These are phyloP conservation scores for Apis dorsata DNA, from an alignment of 1,140 invertebrate species.

Conservation along the genomic window DNA sequence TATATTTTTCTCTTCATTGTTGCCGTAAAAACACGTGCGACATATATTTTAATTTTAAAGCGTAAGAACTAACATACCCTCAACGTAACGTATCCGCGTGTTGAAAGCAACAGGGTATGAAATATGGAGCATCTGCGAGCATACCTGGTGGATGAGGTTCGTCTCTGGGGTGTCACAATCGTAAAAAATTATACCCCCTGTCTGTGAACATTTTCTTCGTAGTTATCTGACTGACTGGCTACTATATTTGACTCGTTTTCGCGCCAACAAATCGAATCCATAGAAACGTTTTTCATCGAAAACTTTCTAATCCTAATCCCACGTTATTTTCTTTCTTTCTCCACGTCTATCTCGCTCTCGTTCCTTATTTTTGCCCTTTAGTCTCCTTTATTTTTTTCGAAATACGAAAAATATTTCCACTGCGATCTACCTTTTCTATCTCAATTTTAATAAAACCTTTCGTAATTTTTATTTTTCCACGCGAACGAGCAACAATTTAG, in stretches of 20 bases:
- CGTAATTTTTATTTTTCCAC: background rate
- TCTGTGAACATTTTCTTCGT: conserved; percentile 13
- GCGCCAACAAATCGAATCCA: background rate
- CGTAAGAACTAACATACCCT: conserved; percentile 27
- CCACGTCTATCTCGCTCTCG: conserved; percentile 12
- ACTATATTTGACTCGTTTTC: background rate
- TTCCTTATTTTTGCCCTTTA: background rate
- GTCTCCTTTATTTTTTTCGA: background rate
- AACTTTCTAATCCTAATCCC: background rate
- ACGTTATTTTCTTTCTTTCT: conserved; percentile 25
- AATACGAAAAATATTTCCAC: background rate
- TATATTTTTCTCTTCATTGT: conserved; percentile 13
- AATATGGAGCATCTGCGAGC: conserved; percentile 42
- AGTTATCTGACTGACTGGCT: background rate
- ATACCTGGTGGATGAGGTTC: conserved; percentile 32
- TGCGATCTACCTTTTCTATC: background rate
- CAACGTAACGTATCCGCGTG: conserved; percentile 22
- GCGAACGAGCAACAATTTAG: background rate
- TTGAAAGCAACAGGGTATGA: conserved; percentile 53
- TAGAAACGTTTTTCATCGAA: background rate
- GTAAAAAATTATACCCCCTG: conserved; percentile 53
- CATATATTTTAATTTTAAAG: conserved; percentile 34
- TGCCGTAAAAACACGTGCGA: background rate
- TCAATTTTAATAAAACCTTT: conserved; percentile 4
- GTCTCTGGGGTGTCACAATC: conserved; percentile 52